Base-by-base conservation (phyloP, 2,888 invertebrate species). In the Calliopum simillimum region DNA sequence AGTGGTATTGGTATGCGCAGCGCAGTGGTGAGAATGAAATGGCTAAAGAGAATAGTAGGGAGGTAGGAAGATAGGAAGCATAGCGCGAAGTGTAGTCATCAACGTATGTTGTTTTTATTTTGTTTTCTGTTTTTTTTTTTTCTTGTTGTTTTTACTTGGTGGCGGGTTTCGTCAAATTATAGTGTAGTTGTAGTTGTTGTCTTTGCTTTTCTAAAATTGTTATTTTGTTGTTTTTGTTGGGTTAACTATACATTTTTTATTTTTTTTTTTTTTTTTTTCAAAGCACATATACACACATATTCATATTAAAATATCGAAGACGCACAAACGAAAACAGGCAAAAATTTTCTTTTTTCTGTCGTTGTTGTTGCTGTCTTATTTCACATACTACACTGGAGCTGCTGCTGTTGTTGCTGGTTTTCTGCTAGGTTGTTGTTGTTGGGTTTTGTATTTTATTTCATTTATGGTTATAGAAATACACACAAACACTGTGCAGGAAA, bases 101-200 rank as follows among this genome's bases (percentile, higher is more conserved):
- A 46, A 47, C 46, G 46, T 5, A 21, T 19, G 11, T 14, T 23
- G 16, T 6, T 33, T 33, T 33, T 33, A 33, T 33, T 33, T 33
- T 16, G 12, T 41, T 16, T 6, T 19, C 16, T 46, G 44, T 47
- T 19, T 46, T 21, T 25, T 21, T 25, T 14, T 55, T 55, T 19
- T 4, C 21, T 25, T 12, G 16, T 16, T 56, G 56, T 25, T 47
- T 23, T 4, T 46, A 16, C 16, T 33, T 21, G 55, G 21, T 43
- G 65, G 44, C 33, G 58, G 58, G 21, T 58, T 66, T 56, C 43
- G 46, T 19, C 21, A 66, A 56, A 56, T n/a, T 47, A 46, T 66
- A 58, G 66, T 25, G 46, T 65, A 41, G 51, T 43, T 51, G 47
- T 41, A 44, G 25, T 56, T 66, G 33, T 13, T 58, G 41, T 41